Evolutionary conservation across 1,140 invertebrate species (phyloP).

Genomic region (Orchesella cincta): DNA sequence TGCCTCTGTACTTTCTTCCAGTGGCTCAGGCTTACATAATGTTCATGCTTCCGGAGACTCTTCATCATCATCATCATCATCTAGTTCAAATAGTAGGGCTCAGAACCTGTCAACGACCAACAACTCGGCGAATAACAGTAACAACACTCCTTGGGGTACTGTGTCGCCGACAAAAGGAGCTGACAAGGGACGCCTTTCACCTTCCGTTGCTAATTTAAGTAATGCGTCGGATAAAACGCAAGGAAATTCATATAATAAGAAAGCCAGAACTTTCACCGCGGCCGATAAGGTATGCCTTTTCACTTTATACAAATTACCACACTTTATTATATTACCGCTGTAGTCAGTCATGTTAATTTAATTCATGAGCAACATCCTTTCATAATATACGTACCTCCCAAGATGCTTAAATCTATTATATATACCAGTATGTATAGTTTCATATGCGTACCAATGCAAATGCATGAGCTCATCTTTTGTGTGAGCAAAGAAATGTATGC

Average conservation of each 20-base stretch:
- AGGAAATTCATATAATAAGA: constrained; percentile 45
- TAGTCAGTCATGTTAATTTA: too few species aligned
- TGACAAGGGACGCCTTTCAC: constrained; percentile 42
- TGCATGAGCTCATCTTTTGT: too few species aligned
- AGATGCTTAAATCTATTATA: too few species aligned
- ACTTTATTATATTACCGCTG: background rate
- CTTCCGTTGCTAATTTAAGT: constrained; percentile 32
- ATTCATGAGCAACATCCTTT: too few species aligned
- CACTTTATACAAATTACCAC: too few species aligned
- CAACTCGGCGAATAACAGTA: constrained; percentile 29
- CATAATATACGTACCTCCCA: too few species aligned
- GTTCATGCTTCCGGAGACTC: constrained; percentile 34
- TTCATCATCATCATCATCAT: constrained; percentile 1
- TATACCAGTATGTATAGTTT: too few species aligned
- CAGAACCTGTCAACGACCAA: constrained; percentile 3
- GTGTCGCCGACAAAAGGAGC: constrained; percentile 5
- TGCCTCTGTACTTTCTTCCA: constrained; percentile 10
- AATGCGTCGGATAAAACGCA: constrained; percentile 22
- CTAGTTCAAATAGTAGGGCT: constrained; percentile 2
- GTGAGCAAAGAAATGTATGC: too few species aligned
- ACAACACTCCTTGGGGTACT: constrained; percentile 4
- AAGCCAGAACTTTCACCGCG: constrained; percentile 38
- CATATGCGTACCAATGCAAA: too few species aligned
- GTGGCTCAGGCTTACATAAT: constrained; percentile 19
- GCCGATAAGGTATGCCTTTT: constrained; percentile 48